Conservation (phyloP, 1,140 invertebrate genomes). For the Steinernema feltiae region DNA sequence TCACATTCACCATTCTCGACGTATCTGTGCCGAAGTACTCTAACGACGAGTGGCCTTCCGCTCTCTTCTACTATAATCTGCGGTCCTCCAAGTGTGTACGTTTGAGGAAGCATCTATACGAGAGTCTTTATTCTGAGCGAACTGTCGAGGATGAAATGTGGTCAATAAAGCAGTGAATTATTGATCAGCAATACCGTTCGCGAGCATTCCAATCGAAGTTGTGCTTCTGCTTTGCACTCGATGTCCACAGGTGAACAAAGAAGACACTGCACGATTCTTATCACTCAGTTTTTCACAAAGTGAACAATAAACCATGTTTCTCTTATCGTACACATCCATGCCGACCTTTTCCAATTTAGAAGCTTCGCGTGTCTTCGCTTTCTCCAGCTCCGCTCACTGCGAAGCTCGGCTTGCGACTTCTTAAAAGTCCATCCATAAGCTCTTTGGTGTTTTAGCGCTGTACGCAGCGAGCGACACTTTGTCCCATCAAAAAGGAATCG, state of each 20-base stretch:
- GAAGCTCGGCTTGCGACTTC: no score
- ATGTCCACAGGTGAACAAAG: no score
- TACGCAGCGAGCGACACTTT: neutral
- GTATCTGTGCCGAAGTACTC: neutral
- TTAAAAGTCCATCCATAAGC: no score
- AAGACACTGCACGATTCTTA: no score
- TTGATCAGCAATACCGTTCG: no score
- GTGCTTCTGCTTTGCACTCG: no score
- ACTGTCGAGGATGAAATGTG: neutral
- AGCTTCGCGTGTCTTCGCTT: neutral
- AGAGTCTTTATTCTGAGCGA: neutral
- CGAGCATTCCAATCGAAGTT: no score
- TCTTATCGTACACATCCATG: no score
- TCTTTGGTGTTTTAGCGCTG: neutral
- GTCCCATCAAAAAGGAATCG: neutral
- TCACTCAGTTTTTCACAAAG: no score
- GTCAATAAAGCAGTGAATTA: neutral
- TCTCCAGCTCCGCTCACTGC: neutral
- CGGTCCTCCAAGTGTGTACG: neutral
- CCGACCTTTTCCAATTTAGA: no score
- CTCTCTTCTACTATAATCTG: neutral
- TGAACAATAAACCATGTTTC: no score
- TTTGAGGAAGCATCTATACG: neutral
- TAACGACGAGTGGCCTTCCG: neutral
- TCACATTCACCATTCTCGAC: neutral